Conservation (phyloP, 1,140 invertebrate genomes). For the Anastrepha ludens region DNA sequence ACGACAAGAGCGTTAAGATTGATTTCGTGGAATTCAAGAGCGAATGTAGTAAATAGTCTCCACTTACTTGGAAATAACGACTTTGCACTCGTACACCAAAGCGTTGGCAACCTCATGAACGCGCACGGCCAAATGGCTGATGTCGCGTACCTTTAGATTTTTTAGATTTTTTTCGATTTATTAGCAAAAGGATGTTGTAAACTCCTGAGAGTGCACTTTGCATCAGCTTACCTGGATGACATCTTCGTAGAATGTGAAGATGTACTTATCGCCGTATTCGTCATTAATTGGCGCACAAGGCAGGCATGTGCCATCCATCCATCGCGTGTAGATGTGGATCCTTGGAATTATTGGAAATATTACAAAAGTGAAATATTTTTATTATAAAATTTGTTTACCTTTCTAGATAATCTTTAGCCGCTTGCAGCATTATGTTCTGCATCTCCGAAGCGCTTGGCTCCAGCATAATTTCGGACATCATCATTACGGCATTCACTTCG, state of each 20-base stretch:
- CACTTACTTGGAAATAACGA: conserved; percentile 65
- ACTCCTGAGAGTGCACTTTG: background rate
- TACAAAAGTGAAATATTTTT: background rate
- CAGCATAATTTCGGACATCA: conserved; percentile 83
- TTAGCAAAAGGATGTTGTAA: background rate
- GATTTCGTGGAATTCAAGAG: background rate
- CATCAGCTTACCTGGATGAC: conserved; percentile 77
- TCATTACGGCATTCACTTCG: conserved; percentile 84
- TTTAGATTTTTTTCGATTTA: background rate
- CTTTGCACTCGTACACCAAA: conserved; percentile 60
- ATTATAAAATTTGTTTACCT: conserved; percentile 69
- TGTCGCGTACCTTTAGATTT: background rate
- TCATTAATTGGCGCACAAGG: conserved; percentile 76
- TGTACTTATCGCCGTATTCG: conserved; percentile 77
- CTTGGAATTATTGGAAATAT: background rate
- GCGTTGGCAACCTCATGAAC: conserved; percentile 63
- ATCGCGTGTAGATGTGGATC: conserved; percentile 78
- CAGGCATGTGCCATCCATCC: conserved; percentile 89
- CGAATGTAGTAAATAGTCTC: background rate
- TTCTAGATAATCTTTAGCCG: conserved; percentile 80
- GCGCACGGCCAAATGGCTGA: conserved; percentile 61
- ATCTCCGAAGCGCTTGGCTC: conserved; percentile 84
- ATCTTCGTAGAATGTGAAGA: conserved; percentile 86
- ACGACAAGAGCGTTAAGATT: background rate
- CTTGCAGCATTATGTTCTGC: conserved; percentile 82